phyloP scores from a whole-genome alignment of 2,113 vertebrate species.

The Aviceda subcristata region DNA sequence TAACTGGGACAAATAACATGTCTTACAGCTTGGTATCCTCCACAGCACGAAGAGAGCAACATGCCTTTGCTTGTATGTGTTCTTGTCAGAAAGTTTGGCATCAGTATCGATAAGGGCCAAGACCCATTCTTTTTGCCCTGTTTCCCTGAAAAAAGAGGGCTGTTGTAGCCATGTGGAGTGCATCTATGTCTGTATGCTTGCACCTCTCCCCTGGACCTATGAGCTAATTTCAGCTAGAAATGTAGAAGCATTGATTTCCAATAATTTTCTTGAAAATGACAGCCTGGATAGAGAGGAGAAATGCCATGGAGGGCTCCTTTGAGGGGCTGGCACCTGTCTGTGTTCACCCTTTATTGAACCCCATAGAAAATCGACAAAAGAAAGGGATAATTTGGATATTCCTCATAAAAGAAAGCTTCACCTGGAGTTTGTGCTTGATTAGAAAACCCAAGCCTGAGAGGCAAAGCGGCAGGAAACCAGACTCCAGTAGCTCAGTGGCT shows the following conservation, averaged over 20 bases:
- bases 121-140: background rate
- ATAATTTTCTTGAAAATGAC: background rate
- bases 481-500: background rate
- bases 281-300: background rate
- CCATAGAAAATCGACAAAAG: background rate
- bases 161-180: background rate
- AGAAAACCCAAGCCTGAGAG: background rate
- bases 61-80: background rate
- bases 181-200: background rate
- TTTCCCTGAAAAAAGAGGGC: background rate
- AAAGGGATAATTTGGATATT: background rate
- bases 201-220: background rate
- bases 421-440: fast-evolving
- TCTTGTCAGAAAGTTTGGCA: background rate
- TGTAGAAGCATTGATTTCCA: background rate
- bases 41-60: background rate
- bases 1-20: fast-evolving
- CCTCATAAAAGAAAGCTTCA: background rate
- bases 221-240: background rate
- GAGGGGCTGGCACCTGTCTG: background rate
- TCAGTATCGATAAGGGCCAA: background rate
- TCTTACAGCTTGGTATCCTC: background rate
- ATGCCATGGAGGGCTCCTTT: background rate
- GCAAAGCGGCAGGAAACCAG: fast-evolving
- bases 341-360: background rate